These are phyloP conservation scores for Rapana venosa DNA, from an alignment of 2,888 invertebrate genomes.

Conservation along the genomic window DNA sequence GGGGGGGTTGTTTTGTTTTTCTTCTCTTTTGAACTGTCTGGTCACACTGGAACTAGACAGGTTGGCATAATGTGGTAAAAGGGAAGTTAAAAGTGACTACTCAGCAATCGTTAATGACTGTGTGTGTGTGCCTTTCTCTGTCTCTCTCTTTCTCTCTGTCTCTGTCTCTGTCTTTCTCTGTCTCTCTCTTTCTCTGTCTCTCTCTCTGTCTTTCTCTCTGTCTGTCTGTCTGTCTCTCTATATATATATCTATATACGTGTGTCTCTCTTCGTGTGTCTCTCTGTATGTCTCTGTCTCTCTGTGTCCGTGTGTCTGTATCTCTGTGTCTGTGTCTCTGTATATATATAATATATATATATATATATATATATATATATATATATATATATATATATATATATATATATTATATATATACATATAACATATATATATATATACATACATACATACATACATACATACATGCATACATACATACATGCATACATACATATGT, in stretches of 20 bases:
- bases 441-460: background rate
- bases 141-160: too few species aligned
- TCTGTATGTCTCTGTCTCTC: background rate
- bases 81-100: too few species aligned
- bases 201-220: background rate
- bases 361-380: constrained; percentile 19
- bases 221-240: background rate
- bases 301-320: constrained; percentile 15
- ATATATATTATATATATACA: too few species aligned
- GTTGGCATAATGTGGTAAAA: too few species aligned
- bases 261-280: background rate
- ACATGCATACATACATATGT: background rate
- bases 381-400: background rate
- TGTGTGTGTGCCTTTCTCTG: too few species aligned
- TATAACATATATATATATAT: too few species aligned
- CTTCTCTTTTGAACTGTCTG: too few species aligned
- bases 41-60: too few species aligned
- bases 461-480: background rate
- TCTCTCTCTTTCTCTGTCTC: background rate
- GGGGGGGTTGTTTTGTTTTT: too few species aligned
- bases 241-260: background rate
- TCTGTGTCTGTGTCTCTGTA: background rate
- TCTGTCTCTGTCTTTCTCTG: background rate
- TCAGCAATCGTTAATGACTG: too few species aligned
- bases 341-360: background rate